These are phyloP conservation scores for Catharus ustulatus DNA, from an alignment of 2,797 vertebrate genomes.

Conservation along the genomic window DNA sequence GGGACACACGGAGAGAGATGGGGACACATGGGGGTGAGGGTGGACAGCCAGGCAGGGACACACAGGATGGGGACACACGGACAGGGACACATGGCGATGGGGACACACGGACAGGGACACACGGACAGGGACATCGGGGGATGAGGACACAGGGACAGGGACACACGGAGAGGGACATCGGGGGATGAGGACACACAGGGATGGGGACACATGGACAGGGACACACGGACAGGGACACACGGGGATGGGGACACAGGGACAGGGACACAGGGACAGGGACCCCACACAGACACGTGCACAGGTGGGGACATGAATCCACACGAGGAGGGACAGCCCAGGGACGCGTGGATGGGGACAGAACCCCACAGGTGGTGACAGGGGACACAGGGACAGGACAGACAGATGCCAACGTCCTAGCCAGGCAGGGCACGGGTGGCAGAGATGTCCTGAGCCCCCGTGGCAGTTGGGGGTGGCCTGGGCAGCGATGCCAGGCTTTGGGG, in stretches of 20 bases:
- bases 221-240: too few species aligned
- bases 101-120: too few species aligned
- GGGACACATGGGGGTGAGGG: not conserved
- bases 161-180: too few species aligned
- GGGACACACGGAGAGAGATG: not conserved
- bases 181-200: not conserved
- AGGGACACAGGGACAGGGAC: not conserved
- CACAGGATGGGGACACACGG: too few species aligned
- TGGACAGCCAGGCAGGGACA: not conserved
- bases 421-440: not conserved
- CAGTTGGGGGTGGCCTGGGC: not conserved
- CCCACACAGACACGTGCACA: not conserved
- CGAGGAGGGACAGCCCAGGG: not conserved
- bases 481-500: rapidly evolving
- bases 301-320: not conserved
- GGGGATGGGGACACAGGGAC: not conserved
- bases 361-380: not conserved
- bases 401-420: rapidly evolving
- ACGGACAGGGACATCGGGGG: too few species aligned
- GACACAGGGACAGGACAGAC: not conserved
- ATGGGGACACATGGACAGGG: too few species aligned
- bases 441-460: rapidly evolving
- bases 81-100: too few species aligned
- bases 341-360: not conserved
- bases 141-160: too few species aligned